These are phyloP conservation scores for Ploceus nigricollis DNA, from an alignment of 2,113 vertebrate genomes.

Conservation along the genomic window DNA sequence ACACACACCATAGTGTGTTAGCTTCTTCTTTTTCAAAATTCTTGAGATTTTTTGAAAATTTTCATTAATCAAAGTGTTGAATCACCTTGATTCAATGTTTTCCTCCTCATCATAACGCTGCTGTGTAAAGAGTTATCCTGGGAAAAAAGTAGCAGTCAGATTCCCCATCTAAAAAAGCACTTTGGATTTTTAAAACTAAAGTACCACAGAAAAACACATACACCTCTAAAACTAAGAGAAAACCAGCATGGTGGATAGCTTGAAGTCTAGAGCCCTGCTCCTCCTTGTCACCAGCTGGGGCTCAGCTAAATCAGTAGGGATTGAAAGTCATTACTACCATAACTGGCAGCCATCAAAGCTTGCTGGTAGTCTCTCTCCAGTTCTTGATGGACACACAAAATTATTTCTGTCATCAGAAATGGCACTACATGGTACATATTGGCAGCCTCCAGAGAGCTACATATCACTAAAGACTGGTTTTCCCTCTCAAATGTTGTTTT, in stretches of 20 bases:
- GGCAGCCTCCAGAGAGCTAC: neutral
- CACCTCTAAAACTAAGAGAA: neutral
- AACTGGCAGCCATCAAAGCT: neutral
- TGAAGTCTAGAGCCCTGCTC: neutral
- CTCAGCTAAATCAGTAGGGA: neutral
- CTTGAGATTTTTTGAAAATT: neutral
- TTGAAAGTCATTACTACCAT: neutral
- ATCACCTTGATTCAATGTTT: no score
- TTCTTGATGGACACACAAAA: neutral
- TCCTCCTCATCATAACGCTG: neutral
- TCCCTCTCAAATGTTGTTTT: neutral
- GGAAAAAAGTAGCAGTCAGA: neutral
- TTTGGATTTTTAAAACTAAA: neutral
- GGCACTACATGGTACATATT: neutral
- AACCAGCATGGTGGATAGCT: fast-evolving
- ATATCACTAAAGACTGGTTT: neutral
- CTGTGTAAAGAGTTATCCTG: neutral
- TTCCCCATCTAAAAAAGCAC: neutral
- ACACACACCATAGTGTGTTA: fast-evolving
- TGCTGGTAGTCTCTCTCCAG: neutral
- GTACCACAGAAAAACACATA: neutral
- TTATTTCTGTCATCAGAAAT: neutral
- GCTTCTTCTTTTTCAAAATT: neutral
- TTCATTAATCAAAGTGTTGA: neutral
- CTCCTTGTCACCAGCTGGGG: neutral